Evolutionary conservation across 2,888 invertebrate species (phyloP).

Genomic region (Tetragonisca angustula): DNA sequence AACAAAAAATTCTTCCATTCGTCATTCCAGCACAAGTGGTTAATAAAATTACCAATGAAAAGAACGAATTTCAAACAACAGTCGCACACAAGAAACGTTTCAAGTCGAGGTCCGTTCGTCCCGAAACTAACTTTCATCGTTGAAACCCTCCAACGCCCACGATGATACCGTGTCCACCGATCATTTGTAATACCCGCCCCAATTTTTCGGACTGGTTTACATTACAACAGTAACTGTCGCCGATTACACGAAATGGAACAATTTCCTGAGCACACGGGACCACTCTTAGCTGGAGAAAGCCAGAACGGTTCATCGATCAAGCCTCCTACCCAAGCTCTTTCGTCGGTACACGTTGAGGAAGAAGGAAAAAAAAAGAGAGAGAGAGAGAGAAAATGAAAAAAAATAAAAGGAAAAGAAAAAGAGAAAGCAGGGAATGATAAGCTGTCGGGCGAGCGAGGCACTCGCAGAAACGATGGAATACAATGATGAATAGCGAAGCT

Average conservation of each 20-base stretch:
- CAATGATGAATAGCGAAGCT: constrained; percentile 19
- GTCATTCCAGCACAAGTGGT: too few relatives aligned
- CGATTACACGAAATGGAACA: not conserved
- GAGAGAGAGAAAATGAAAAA: not conserved
- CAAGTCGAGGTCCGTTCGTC: too few relatives aligned
- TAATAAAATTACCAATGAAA: too few relatives aligned
- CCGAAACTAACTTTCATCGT: too few relatives aligned
- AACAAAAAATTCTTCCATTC: too few relatives aligned
- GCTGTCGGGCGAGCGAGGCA: constrained; percentile 65
- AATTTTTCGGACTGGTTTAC: not conserved
- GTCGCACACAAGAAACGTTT: too few relatives aligned
- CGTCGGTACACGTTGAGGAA: too few relatives aligned
- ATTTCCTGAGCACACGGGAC: not conserved
- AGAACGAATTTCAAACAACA: too few relatives aligned
- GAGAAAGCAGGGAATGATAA: constrained; percentile 25
- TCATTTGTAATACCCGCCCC: too few relatives aligned
- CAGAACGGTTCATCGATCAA: constrained; percentile 3
- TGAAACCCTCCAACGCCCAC: too few relatives aligned
- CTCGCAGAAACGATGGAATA: constrained; percentile 31
- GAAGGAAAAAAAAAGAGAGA: too few relatives aligned
- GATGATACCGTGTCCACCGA: too few relatives aligned
- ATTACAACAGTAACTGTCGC: not conserved
- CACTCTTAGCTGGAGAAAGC: not conserved
- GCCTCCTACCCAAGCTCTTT: not conserved
- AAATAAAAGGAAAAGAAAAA: not conserved